A percentile compares a stretch with the other conserved stretches of the same genome.
Evolutionary conservation across 2,797 vertebrate genomes (phyloP).

Genomic region (Notolepis coatsorum): DNA sequence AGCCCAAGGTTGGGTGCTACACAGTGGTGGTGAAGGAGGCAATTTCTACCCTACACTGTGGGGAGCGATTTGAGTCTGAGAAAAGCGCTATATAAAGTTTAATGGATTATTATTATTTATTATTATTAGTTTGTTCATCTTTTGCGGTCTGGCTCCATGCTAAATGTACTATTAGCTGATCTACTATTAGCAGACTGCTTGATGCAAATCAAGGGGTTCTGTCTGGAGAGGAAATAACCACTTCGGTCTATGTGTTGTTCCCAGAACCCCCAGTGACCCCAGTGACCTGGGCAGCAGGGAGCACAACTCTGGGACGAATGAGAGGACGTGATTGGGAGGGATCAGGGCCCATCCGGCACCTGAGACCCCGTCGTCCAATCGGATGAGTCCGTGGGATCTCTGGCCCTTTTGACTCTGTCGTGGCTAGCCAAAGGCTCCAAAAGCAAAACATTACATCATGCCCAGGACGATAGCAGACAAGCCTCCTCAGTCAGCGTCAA

Average conservation of each 20-base stretch:
- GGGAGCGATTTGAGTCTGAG: background rate
- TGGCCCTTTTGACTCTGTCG: constrained; percentile 24
- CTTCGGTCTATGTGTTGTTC: constrained; percentile 19
- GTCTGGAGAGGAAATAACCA: constrained; percentile 35
- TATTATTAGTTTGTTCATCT: constrained; percentile 24
- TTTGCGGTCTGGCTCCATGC: constrained; percentile 15
- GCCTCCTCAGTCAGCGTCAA: constrained; percentile 32
- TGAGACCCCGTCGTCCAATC: constrained; percentile 39
- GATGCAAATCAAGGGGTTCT: constrained; percentile 24
- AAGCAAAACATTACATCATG: constrained; percentile 75
- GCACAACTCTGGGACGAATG: constrained; percentile 18
- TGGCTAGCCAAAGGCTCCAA: constrained; percentile 31
- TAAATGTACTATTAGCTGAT: constrained; percentile 11
- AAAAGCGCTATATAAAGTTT: background rate
- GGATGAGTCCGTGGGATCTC: constrained; percentile 14
- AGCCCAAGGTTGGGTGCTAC: too few species aligned
- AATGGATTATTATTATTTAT: too few species aligned
- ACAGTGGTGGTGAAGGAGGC: too few species aligned
- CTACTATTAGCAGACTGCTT: constrained; percentile 16
- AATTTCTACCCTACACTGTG: background rate
- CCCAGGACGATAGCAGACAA: constrained; percentile 46
- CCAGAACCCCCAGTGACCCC: constrained; percentile 16
- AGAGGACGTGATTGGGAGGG: constrained; percentile 16
- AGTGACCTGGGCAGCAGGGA: constrained; percentile 10
- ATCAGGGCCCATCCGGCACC: constrained; percentile 21